phyloP scores from a whole-genome alignment of 2,797 vertebrate species.

The Gallinago stenura region DNA sequence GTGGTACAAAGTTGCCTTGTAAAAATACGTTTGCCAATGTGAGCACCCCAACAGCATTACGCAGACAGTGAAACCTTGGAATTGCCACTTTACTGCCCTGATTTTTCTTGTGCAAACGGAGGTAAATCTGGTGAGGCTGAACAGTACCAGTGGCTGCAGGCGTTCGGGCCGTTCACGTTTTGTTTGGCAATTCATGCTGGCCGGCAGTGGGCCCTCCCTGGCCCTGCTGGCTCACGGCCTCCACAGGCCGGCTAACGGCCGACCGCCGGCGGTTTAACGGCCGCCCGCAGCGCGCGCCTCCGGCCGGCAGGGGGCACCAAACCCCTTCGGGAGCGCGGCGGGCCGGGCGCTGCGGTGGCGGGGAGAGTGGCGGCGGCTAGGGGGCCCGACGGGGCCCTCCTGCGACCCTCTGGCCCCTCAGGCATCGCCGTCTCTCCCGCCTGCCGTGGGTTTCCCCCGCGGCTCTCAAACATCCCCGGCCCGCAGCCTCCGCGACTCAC shows the following conservation, averaged over 20 bases:
- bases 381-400: neutral
- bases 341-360: neutral
- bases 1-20: rapidly evolving
- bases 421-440: too few relatives aligned
- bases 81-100: rapidly evolving
- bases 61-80: neutral
- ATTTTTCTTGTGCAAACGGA: rapidly evolving
- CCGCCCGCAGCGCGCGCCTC: neutral
- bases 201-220: neutral
- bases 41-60: rapidly evolving
- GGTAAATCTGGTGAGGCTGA: rapidly evolving
- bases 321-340: neutral
- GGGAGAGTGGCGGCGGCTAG: neutral
- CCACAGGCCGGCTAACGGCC: neutral
- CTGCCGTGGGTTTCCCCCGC: neutral
- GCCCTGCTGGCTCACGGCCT: neutral
- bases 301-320: neutral
- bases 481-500: neutral
- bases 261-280: neutral
- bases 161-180: rapidly evolving
- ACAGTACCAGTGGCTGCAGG: rapidly evolving
- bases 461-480: rapidly evolving
- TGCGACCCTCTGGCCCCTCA: rapidly evolving
- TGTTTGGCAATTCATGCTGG: rapidly evolving
- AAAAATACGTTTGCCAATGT: neutral